Evolutionary conservation across 2,797 vertebrate genomes (phyloP).

Genomic region (Amazona ochrocephala): DNA sequence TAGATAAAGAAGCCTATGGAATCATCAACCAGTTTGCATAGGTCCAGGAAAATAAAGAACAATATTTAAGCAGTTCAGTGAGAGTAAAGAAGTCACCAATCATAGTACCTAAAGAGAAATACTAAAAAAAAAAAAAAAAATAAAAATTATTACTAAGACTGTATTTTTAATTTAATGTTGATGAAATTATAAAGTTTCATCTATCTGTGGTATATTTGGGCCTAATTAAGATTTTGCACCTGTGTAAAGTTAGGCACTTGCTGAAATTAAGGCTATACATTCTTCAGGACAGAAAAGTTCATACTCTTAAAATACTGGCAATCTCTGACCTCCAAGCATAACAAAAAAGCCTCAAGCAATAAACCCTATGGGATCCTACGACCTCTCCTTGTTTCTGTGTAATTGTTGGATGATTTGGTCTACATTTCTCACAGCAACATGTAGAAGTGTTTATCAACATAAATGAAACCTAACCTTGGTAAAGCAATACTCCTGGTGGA

Average conservation of each 20-base stretch:
- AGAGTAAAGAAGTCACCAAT: neutral
- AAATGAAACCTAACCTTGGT: neutral
- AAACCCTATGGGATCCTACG: neutral
- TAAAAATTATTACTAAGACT: neutral
- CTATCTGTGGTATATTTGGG: neutral
- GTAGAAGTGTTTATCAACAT: neutral
- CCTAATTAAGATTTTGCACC: neutral
- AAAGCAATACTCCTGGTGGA: neutral
- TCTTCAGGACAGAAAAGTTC: neutral
- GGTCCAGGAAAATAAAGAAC: neutral
- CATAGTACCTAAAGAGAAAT: neutral
- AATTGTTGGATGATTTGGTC: neutral
- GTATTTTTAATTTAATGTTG: neutral
- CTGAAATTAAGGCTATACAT: neutral
- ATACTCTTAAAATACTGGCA: neutral
- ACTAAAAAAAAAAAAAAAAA: neutral
- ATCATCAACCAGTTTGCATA: neutral
- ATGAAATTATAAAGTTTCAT: neutral
- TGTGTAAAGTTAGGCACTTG: neutral
- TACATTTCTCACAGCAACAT: neutral
- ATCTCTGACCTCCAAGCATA: neutral
- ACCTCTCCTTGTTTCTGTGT: neutral
- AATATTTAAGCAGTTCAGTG: neutral
- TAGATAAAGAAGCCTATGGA: neutral
- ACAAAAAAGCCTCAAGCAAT: neutral